Evolutionary conservation across 2,797 vertebrate genomes (phyloP).

Genomic region (Acipenser ruthenus): DNA sequence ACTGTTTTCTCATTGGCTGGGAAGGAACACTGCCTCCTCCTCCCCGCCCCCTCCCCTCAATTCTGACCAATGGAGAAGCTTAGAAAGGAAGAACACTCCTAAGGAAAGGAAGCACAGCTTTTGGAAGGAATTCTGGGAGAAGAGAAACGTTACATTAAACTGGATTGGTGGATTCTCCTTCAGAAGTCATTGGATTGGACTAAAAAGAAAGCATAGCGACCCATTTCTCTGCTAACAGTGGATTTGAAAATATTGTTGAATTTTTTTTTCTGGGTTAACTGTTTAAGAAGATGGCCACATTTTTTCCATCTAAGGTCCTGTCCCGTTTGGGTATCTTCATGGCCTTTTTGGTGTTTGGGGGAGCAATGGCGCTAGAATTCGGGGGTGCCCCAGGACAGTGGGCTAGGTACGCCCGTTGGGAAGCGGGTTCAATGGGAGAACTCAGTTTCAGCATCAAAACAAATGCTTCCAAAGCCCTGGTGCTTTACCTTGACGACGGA

Average conservation of each 20-base stretch:
- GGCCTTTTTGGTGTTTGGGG: slow-evolving; percentile 40
- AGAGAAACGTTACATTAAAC: too few species aligned
- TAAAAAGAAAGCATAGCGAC: too few species aligned
- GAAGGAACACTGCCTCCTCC: slow-evolving; percentile 45
- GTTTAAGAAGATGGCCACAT: too few species aligned
- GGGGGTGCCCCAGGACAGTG: slow-evolving; percentile 85
- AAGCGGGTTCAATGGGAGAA: slow-evolving; percentile 67
- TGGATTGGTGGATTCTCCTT: too few species aligned
- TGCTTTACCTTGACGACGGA: slow-evolving; percentile 87
- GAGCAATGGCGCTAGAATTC: slow-evolving; percentile 67
- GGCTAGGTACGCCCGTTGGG: slow-evolving; percentile 87
- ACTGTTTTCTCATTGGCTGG: too few species aligned
- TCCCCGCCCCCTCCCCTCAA: slow-evolving; percentile 34
- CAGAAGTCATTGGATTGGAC: too few species aligned
- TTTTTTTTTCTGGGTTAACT: too few species aligned
- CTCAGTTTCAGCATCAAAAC: slow-evolving; percentile 85
- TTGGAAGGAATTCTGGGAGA: too few species aligned
- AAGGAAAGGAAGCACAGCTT: slow-evolving; percentile 36
- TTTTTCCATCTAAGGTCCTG: too few species aligned
- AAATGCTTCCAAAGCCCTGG: slow-evolving; percentile 73
- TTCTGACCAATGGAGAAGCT: slow-evolving; percentile 43
- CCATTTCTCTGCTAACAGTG: too few species aligned
- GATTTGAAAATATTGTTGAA: too few species aligned
- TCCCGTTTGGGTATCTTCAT: too few species aligned
- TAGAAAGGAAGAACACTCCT: slow-evolving; percentile 41